These are phyloP conservation scores for Gambusia yucatana DNA, from an alignment of 2,797 vertebrate genomes.

Conservation along the genomic window DNA sequence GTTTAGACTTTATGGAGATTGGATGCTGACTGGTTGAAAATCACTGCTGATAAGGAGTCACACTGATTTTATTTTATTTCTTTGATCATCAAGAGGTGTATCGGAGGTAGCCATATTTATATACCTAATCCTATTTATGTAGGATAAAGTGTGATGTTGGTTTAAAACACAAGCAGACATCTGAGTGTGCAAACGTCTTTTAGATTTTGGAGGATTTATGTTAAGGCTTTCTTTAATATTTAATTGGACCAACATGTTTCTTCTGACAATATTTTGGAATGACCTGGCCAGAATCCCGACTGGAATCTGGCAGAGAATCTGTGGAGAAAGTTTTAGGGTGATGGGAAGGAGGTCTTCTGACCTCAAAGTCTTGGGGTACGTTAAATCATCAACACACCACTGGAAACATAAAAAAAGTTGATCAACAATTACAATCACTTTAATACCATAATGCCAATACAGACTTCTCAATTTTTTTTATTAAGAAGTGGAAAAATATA, in stretches of 20 bases:
- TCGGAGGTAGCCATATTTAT: neutral
- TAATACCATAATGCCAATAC: neutral
- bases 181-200: neutral
- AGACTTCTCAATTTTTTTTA: neutral
- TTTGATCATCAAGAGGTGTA: neutral
- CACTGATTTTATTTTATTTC: neutral
- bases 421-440: neutral
- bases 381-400: neutral
- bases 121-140: too few relatives aligned
- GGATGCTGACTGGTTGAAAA: neutral
- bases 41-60: neutral
- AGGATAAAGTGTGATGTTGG: neutral
- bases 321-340: neutral
- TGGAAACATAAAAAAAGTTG: neutral
- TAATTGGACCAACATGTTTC: neutral
- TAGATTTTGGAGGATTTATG: neutral
- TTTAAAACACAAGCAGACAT: slow-evolving; percentile 3
- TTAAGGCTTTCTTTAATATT: neutral
- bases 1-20: neutral
- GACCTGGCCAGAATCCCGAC: neutral
- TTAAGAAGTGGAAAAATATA: neutral
- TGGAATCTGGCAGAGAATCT: too few relatives aligned
- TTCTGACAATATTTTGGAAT: neutral
- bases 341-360: neutral
- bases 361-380: neutral